These are phyloP conservation scores for Zaprionus ornatus DNA, from an alignment of 1,140 invertebrate genomes.

Conservation along the genomic window DNA sequence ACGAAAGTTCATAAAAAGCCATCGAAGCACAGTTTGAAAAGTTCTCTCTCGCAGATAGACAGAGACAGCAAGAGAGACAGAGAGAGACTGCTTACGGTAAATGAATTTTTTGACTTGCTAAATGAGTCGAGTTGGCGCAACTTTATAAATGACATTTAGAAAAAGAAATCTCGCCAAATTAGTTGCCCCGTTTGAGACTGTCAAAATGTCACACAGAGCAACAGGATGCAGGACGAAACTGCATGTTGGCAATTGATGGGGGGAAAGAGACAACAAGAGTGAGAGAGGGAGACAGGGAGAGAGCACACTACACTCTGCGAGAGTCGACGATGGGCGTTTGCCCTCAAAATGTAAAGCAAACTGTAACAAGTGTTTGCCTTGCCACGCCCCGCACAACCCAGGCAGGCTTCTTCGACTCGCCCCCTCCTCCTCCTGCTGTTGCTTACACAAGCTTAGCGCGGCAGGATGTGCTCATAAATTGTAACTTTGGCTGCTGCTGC, in stretches of 20 bases:
- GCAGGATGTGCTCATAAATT: constrained; percentile 78
- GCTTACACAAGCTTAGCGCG: constrained; percentile 70
- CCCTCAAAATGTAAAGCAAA: constrained; percentile 61
- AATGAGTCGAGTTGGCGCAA: constrained; percentile 58
- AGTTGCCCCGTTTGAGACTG: constrained; percentile 64
- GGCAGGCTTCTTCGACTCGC: not conserved
- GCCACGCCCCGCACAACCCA: constrained; percentile 17
- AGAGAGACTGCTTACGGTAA: constrained; percentile 54
- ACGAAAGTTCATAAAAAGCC: constrained; percentile 71
- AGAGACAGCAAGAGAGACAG: not conserved
- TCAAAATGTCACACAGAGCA: constrained; percentile 59
- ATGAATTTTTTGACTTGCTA: constrained; percentile 68
- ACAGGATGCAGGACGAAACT: constrained; percentile 41
- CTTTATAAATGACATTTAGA: constrained; percentile 60
- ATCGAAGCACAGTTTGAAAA: constrained; percentile 54
- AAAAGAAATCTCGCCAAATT: constrained; percentile 53
- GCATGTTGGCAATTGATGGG: not conserved
- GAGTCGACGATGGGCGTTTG: constrained; percentile 25
- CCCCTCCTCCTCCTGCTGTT: constrained; percentile 16
- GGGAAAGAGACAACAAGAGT: not conserved
- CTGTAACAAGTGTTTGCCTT: constrained; percentile 71
- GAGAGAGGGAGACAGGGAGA: not conserved
- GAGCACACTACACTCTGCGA: constrained; percentile 19
- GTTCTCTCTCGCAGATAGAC: constrained; percentile 10
- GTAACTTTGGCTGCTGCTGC: constrained; percentile 58